phyloP scores from a whole-genome alignment of 1,140 invertebrate genomes.

The Drosophila takahashii region DNA sequence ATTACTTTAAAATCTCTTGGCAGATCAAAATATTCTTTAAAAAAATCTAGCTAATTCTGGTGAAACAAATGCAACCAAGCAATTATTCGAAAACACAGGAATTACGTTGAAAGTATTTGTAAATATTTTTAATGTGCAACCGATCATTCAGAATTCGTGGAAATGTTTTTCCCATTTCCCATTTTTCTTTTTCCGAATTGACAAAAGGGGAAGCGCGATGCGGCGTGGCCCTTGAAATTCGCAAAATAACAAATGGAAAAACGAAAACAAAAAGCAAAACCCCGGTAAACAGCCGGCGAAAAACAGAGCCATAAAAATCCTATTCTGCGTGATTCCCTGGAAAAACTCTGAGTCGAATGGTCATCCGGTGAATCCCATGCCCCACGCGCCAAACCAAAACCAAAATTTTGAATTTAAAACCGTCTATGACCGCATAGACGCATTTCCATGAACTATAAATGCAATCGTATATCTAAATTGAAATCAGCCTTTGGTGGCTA shows the following conservation, averaged over 20 bases:
- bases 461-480: conserved; percentile 67
- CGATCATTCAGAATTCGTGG: conserved; percentile 43
- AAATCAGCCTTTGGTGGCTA: conserved; percentile 68
- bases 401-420: background rate
- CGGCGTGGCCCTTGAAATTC: conserved; percentile 51
- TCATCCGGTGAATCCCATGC: conserved; percentile 53
- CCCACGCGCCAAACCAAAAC: conserved; percentile 20
- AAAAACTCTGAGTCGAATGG: conserved; percentile 49
- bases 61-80: conserved; percentile 20
- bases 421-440: conserved; percentile 23
- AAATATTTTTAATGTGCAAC: conserved; percentile 71
- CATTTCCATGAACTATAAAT: conserved; percentile 26
- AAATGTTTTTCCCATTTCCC: conserved; percentile 60
- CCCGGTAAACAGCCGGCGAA: conserved; percentile 34
- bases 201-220: conserved; percentile 35
- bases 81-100: conserved; percentile 38
- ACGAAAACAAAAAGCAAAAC: conserved; percentile 57
- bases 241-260: conserved; percentile 39
- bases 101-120: conserved; percentile 57
- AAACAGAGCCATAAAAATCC: conserved; percentile 59
- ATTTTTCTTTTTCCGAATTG: conserved; percentile 11
- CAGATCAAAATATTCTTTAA: conserved; percentile 19
- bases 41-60: background rate
- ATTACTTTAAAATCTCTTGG: background rate
- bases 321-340: conserved; percentile 38